Percentiles rank a stretch among this genome's conserved stretches.
These are phyloP conservation scores for Philopedon plagiatum DNA, from an alignment of 2,888 invertebrate genomes.

Conservation along the genomic window DNA sequence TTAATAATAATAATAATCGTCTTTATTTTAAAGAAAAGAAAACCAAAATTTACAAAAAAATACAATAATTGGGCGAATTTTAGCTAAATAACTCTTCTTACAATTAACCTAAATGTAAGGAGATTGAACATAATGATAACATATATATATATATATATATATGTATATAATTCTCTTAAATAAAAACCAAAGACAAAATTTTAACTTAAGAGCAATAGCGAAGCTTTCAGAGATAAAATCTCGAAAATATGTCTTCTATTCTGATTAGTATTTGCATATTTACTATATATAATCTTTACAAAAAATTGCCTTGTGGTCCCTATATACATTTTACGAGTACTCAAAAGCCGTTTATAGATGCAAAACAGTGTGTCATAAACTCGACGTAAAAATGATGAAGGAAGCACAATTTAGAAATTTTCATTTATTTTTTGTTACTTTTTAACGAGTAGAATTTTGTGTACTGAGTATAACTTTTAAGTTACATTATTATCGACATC, in stretches of 20 bases:
- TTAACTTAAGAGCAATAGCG: background rate
- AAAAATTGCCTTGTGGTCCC: constrained; percentile 33
- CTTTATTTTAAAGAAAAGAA: too few relatives aligned
- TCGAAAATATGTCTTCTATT: background rate
- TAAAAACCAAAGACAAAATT: too few relatives aligned
- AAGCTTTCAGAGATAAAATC: background rate
- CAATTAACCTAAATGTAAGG: too few relatives aligned
- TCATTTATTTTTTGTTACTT: constrained; percentile 22
- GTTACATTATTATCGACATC: too few relatives aligned
- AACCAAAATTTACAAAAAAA: too few relatives aligned
- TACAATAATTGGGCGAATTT: too few relatives aligned
- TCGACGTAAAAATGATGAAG: constrained; percentile 47
- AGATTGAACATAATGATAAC: too few relatives aligned
- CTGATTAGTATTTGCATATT: constrained; percentile 8
- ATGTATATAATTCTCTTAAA: too few relatives aligned
- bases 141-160: too few relatives aligned
- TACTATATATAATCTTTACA: constrained; percentile 17
- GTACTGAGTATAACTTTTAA: too few relatives aligned
- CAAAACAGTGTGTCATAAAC: constrained; percentile 41
- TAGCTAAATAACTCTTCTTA: too few relatives aligned
- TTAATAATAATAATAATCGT: too few relatives aligned
- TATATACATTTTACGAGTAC: constrained; percentile 46
- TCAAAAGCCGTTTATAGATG: constrained; percentile 25
- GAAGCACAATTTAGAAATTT: constrained; percentile 35
- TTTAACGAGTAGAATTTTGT: background rate